Evolutionary conservation across 2,888 invertebrate genomes (phyloP).

Genomic region (Dicranocentrus wangi): DNA sequence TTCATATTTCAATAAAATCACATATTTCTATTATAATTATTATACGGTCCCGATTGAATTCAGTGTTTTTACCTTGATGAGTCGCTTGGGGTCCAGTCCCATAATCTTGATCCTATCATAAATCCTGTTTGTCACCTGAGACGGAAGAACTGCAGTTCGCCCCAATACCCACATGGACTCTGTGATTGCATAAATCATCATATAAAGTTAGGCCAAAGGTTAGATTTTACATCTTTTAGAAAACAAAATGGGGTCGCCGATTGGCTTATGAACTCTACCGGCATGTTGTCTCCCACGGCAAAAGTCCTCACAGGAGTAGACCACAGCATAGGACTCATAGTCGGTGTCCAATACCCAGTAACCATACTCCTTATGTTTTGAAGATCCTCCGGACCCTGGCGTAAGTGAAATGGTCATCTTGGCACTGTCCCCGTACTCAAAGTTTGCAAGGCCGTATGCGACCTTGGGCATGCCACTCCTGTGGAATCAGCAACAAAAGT

Average conservation of each 20-base stretch:
- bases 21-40: too few species aligned
- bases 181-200: constrained; percentile 31
- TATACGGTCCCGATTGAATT: too few species aligned
- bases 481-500: constrained; percentile 18
- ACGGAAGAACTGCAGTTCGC: constrained; percentile 71
- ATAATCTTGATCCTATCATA: constrained; percentile 72
- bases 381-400: constrained; percentile 67
- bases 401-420: constrained; percentile 71
- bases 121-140: constrained; percentile 70
- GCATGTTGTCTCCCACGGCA: constrained; percentile 72
- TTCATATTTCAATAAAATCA: too few species aligned
- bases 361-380: constrained; percentile 68
- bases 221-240: too few species aligned
- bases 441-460: constrained; percentile 72
- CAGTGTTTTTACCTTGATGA: constrained; percentile 70
- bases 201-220: too few species aligned
- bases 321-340: constrained; percentile 72
- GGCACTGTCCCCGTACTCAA: constrained; percentile 72
- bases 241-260: too few species aligned
- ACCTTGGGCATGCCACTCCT: constrained; percentile 73
- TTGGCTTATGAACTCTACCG: constrained; percentile 57
- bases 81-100: constrained; percentile 72
- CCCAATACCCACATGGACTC: constrained; percentile 72
- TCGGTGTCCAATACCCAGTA: constrained; percentile 73
- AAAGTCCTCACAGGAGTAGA: constrained; percentile 73